Percentiles rank a stretch among this genome's conserved stretches.
These are phyloP conservation scores for Lordiphosa andalusiaca DNA, from an alignment of 2,888 invertebrate species.

Conservation along the genomic window DNA sequence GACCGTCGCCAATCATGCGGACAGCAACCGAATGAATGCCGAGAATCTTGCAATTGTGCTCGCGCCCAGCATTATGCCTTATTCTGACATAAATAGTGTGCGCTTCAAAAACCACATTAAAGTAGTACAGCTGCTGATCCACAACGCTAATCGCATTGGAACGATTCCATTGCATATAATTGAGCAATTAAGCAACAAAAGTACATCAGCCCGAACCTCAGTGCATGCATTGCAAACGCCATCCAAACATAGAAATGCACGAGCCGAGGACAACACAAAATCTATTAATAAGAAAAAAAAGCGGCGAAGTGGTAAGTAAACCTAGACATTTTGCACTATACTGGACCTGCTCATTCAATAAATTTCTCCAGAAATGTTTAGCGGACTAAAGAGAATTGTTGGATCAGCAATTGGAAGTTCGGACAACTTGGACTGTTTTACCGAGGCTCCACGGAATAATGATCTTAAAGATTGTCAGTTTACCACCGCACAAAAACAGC, in stretches of 20 bases:
- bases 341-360: not conserved
- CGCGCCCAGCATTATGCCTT: constrained; percentile 92
- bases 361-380: constrained; percentile 84
- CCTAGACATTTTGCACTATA: constrained; percentile 81
- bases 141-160: constrained; percentile 88
- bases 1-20: constrained; percentile 84
- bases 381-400: constrained; percentile 89
- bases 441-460: not conserved
- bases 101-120: constrained; percentile 86
- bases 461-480: not conserved
- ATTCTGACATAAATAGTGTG: constrained; percentile 83
- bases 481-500: not conserved
- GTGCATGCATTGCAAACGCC: not conserved
- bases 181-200: constrained; percentile 73
- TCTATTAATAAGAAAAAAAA: constrained; percentile 81
- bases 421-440: constrained; percentile 80
- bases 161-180: constrained; percentile 84
- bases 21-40: constrained; percentile 90
- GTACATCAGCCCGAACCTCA: not conserved
- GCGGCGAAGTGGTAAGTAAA: constrained; percentile 88
- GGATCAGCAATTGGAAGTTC: constrained; percentile 82
- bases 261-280: not conserved
- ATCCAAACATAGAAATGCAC: not conserved
- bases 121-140: constrained; percentile 88
- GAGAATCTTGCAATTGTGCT: constrained; percentile 92